Conservation (phyloP, 2,888 invertebrate genomes). For the Stenotaenia linearis region DNA sequence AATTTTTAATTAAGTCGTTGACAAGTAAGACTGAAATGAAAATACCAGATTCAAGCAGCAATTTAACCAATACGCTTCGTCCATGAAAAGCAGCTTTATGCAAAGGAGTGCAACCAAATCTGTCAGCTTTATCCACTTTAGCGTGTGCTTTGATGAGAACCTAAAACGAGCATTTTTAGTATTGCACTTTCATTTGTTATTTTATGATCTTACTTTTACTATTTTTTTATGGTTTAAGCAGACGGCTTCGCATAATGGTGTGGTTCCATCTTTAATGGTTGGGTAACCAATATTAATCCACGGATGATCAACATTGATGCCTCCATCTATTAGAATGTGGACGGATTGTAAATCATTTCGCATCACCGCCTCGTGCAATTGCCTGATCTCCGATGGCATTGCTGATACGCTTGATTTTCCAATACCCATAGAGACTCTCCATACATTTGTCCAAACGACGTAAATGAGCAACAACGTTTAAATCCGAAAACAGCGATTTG, state of each 20-base stretch:
- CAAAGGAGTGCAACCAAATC: conserved; percentile 45
- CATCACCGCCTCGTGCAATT: conserved; percentile 49
- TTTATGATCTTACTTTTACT: conserved; percentile 42
- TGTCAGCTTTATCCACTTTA: conserved; percentile 1
- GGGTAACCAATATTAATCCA: conserved; percentile 48
- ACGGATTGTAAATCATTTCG: conserved; percentile 46
- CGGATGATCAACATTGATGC: conserved; percentile 48
- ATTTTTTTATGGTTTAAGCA: conserved; percentile 49
- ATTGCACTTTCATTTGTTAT: neutral
- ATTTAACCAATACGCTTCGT: conserved; percentile 32
- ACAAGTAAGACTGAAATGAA: too few relatives aligned
- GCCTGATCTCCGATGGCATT: conserved; percentile 47
- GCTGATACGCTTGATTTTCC: conserved; percentile 30
- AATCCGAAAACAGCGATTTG: too few relatives aligned
- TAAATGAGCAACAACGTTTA: too few relatives aligned
- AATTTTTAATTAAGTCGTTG: too few relatives aligned
- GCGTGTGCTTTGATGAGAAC: conserved; percentile 46
- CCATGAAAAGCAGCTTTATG: conserved; percentile 47
- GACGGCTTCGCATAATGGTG: conserved; percentile 49
- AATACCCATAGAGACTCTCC: conserved; percentile 30
- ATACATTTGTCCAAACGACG: too few relatives aligned
- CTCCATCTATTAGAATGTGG: conserved; percentile 42
- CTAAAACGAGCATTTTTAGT: conserved; percentile 38
- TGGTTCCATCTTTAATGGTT: conserved; percentile 50
- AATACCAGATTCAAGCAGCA: conserved; percentile 35